phyloP scores from a whole-genome alignment of 2,113 vertebrate genomes.

The Macrotis lagotis region DNA sequence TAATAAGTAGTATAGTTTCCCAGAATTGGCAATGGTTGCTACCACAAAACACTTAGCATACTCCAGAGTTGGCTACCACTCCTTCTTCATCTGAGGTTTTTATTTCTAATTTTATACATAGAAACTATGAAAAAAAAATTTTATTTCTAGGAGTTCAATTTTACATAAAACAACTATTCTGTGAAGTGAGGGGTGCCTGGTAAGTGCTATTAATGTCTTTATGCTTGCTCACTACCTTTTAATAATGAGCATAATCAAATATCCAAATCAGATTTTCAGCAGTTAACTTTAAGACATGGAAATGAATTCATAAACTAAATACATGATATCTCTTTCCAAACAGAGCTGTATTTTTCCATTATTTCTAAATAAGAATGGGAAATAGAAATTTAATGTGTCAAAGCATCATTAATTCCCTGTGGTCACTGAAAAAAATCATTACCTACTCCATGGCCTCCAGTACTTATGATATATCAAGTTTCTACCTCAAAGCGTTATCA shows the following conservation, averaged over 20 bases:
- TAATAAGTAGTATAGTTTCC: not conserved
- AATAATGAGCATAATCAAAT: slow-evolving; percentile 47
- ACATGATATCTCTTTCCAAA: slow-evolving; percentile 27
- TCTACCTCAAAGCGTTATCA: slow-evolving; percentile 46
- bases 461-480: slow-evolving; percentile 1
- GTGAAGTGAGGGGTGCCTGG: not conserved
- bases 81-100: not conserved
- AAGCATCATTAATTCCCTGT: slow-evolving; percentile 22
- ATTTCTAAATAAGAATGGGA: slow-evolving; percentile 24
- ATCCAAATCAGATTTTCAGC: slow-evolving; percentile 1
- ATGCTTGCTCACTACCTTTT: slow-evolving; percentile 15
- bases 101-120: slow-evolving; percentile 4
- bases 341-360: not conserved
- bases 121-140: slow-evolving; percentile 41
- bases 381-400: not conserved
- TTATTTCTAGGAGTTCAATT: slow-evolving; percentile 17
- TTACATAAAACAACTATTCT: slow-evolving; percentile 33
- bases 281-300: slow-evolving; percentile 42
- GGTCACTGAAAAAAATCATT: slow-evolving; percentile 32
- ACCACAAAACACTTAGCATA: not conserved
- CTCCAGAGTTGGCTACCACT: not conserved
- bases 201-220: slow-evolving; percentile 5
- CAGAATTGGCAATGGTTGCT: not conserved
- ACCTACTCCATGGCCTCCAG: slow-evolving; percentile 13
- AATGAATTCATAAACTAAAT: slow-evolving; percentile 46